A percentile compares a stretch with the other conserved stretches of the same genome.
Evolutionary conservation across 1,140 invertebrate species (phyloP).

Genomic region (Hylaeus anthracinus): DNA sequence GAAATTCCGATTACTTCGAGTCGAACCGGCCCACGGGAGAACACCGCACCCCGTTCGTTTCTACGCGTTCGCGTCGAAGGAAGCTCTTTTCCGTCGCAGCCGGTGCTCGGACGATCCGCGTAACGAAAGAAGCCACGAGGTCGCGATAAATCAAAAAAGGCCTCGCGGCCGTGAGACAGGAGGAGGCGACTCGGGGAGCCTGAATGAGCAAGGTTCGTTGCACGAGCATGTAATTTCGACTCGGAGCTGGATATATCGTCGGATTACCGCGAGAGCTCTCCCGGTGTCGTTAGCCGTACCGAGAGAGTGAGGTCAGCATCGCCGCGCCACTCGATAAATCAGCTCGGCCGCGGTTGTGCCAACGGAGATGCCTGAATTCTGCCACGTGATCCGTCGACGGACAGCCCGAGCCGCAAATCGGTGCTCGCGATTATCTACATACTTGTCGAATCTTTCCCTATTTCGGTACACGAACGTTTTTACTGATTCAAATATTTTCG

Average conservation of each 20-base stretch:
- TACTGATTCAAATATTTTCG: too few relatives aligned
- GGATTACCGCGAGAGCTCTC: constrained; percentile 47
- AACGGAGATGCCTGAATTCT: constrained; percentile 51
- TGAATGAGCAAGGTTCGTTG: constrained; percentile 45
- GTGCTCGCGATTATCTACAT: too few relatives aligned
- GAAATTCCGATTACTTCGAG: too few relatives aligned
- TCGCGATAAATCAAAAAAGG: background rate
- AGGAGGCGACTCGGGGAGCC: background rate
- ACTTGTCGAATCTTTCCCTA: too few relatives aligned
- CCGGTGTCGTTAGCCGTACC: constrained; percentile 54
- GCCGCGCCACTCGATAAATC: constrained; percentile 59
- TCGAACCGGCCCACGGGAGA: too few relatives aligned
- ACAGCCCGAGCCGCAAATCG: background rate
- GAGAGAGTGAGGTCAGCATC: constrained; percentile 59
- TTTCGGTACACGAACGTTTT: too few relatives aligned
- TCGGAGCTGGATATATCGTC: constrained; percentile 52
- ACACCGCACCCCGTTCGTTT: background rate
- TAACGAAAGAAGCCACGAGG: background rate
- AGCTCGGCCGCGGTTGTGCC: constrained; percentile 32
- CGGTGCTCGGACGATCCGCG: background rate
- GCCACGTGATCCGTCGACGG: constrained; percentile 60
- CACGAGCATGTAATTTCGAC: constrained; percentile 48
- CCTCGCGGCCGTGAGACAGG: background rate
- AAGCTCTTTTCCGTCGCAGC: too few relatives aligned
- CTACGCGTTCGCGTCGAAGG: background rate